Evolutionary conservation across 2,113 vertebrate genomes (phyloP), one percentile per base, ranked within the genome.

Genomic region (Fulmarus glacialis): DNA sequence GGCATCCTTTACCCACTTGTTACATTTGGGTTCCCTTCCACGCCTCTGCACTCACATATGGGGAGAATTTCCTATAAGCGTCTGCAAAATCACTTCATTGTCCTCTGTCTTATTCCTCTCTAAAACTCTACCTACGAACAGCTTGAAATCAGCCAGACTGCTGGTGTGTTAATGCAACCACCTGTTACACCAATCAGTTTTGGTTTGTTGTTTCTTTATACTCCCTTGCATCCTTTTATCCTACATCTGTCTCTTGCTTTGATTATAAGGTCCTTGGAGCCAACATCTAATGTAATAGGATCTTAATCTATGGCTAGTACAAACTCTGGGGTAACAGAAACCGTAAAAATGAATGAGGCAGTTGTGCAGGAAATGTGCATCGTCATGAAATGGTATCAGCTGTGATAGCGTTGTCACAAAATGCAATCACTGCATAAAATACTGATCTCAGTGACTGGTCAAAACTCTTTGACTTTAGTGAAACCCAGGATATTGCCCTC

Each of bases 301-400:
- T 86, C 71, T 90, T 86, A 82, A 87, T 85, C 73, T 90, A 38
- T 30, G 59, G 64, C 29, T 83, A 59, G 8, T 55, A 78, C 38
- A 59, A 97, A 77, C 79, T 85, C 64, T 56, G 48, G 70, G 29
- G 26, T 53, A 88, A 81, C 36, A 90, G 79, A 78, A 80, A 68
- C 23, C 59, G 60, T 63, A 47, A 81, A 85, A 92, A 88, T 78
- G 85, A 86, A 74, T 73, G 48, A 96, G 78, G 73, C 89, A 72
- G 45, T 87, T 82, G 32, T 82, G 81, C 59, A 96, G 87, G 59
- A 91, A 95, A 96, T 95, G 71, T 96, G 95, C 95, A 90, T 82
- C 0, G 63, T 95, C 96, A 96, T 91, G 82, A 96, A 94, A 88
- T 78, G 55, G 34, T 77, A 90, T 91, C 89, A 93, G 59, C 85